Evolutionary conservation across 2,113 vertebrate species (phyloP).

Genomic region (Lycocorax pyrrhopterus): DNA sequence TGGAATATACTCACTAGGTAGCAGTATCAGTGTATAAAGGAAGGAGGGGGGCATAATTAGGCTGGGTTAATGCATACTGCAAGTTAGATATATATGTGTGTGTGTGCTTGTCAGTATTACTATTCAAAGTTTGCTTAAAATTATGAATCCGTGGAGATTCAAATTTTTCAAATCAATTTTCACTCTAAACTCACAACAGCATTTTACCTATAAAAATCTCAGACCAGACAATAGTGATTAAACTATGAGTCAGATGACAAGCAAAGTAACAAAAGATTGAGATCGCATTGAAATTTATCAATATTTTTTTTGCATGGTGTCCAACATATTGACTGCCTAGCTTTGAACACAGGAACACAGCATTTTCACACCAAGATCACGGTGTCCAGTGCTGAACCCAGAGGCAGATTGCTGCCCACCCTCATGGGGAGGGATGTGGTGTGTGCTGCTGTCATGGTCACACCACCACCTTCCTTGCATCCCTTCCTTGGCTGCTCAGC

Average conservation of each 20-base stretch:
- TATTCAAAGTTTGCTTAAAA: neutral
- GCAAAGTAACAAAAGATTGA: neutral
- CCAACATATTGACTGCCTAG: neutral
- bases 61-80: neutral
- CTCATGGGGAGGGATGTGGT: neutral
- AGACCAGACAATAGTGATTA: neutral
- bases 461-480: neutral
- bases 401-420: neutral
- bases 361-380: neutral
- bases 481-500: neutral
- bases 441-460: neutral
- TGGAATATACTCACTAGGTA: neutral
- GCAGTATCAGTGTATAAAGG: neutral
- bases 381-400: neutral
- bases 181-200: neutral
- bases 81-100: neutral
- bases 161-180: neutral
- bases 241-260: neutral
- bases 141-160: neutral
- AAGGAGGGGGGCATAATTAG: neutral
- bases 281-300: neutral
- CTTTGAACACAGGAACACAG: neutral
- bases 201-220: neutral
- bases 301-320: neutral
- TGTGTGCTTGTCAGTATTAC: neutral